Evolutionary conservation across 2,113 vertebrate species (phyloP), one percentile per base, ranked within the genome.

Genomic region (Odobenus rosmarus): DNA sequence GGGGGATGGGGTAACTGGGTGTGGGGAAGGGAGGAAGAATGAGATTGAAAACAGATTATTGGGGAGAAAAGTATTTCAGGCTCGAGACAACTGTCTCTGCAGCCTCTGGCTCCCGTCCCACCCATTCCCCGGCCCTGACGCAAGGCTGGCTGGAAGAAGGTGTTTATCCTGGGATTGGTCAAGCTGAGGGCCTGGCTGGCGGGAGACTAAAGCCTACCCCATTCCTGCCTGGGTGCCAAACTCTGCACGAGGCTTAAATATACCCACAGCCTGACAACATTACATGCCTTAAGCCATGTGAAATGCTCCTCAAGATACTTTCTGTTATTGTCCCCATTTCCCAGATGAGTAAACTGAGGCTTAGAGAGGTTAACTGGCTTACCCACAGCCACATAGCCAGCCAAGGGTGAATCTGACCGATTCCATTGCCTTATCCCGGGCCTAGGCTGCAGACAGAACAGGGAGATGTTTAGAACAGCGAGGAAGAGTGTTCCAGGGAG

Each of bases 21-120:
- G n/a, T n/a, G n/a, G n/a, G 39, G 39, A 39, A 39, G 39, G 39
- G 96, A 69, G 39, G 14, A 81, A 80, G 86, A 88, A 53, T 39
- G 81, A 98, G 97, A 98, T 97, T 98, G 93, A 97, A 98, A 99
- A 98, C 98, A 98, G 97, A 98, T 98, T 96, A 98, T 74, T 80
- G 71, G 93, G 95, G 96, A 98, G 97, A 95, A 98, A 98, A 97
- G 28, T 53, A 93, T 92, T 98, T 98, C 92, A 93, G 4, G 71
- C 97, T 46, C 49, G 80, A 98, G 98, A 97, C 95, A 33, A 79
- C 97, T 79, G 97, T 97, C 96, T 98, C 96, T 84, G 23, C 31
- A 59, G 93, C 95, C 71, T 49, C 18, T 98, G 98, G 97, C 98
- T 96, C 80, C 0, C 0, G 2, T 95, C 96, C 97, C 93, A 74